Evolutionary conservation across 2,888 invertebrate species (phyloP), one percentile per base, ranked within the genome.

Genomic region (Meghimatium bilineatum): DNA sequence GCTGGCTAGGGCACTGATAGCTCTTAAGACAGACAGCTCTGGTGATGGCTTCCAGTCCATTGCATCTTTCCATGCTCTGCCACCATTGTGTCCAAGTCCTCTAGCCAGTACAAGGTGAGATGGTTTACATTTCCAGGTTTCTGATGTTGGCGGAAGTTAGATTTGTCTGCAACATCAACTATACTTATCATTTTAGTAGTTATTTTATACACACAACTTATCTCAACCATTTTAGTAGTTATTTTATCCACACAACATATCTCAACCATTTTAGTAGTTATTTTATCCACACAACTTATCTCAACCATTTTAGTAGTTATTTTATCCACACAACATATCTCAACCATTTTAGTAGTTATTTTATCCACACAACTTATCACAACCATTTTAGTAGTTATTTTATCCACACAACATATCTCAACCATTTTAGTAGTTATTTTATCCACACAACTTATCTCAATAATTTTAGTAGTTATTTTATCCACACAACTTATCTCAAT

Each of bases 61-160:
- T 52, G 88, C 88, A 17, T 44, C 88, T 20, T 88, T 87, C 84
- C 88, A 88, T 72, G 88, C 88, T 38, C 29, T 85, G 29, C 88
- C 88, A 20, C 85, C 86, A 0, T 84, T 88, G 1, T 88, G 88
- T 83, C 88, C 88, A 2, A 83, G 80, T 63, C 88, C 88, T n/a
- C 78, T 56, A 26, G 86, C 86, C 32, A 26, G 66, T 23, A 23
- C 83, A 20, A 84, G 88, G 80, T 80, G 29, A 71, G 66, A 23
- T 44, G 14, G 32, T n/a, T n/a, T n/a, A n/a, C 38, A 26, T 26
- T 38, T 14, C 5, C 38, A 20, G 38, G 26, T 36, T 23, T 71
- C 20, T 26, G 8, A 71, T 36, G 26, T 63, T 63, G n/a, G n/a
- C 60, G 12, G n/a, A 10, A n/a, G 3, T 63, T n/a, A n/a, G 3